Evolutionary conservation across 2,113 vertebrate genomes (phyloP).

Genomic region (Corydoras sp.): DNA sequence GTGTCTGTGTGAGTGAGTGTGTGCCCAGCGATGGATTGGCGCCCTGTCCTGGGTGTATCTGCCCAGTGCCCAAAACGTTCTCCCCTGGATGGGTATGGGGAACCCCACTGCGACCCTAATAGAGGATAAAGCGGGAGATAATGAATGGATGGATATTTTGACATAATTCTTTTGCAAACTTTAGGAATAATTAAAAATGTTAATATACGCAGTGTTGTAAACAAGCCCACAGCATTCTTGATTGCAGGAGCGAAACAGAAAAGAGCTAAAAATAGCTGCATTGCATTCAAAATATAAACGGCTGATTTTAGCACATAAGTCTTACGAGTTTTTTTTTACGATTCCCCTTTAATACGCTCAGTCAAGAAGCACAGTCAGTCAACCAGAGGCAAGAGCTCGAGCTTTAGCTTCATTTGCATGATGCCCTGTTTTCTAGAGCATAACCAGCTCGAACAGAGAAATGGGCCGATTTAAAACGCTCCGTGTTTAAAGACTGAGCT

Average conservation of each 20-base stretch:
- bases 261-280: background rate
- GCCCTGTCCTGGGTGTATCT: too few species aligned
- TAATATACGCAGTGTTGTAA: background rate
- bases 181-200: background rate
- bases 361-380: background rate
- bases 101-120: too few species aligned
- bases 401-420: background rate
- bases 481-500: slow-evolving; percentile 4
- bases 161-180: background rate
- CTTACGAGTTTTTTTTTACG: background rate
- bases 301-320: background rate
- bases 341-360: background rate
- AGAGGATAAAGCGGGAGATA: too few species aligned
- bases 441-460: background rate
- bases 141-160: too few species aligned
- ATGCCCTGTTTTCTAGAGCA: slow-evolving; percentile 10
- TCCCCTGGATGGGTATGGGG: too few species aligned
- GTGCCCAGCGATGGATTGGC: too few species aligned
- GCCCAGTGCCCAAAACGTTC: too few species aligned
- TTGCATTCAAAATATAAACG: background rate
- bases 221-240: background rate
- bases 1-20: too few species aligned
- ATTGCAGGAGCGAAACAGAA: background rate
- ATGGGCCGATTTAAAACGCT: background rate
- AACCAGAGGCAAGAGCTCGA: background rate